Base-by-base conservation (phyloP, 2,113 vertebrate genomes). In the Xiphophorus couchianus region DNA sequence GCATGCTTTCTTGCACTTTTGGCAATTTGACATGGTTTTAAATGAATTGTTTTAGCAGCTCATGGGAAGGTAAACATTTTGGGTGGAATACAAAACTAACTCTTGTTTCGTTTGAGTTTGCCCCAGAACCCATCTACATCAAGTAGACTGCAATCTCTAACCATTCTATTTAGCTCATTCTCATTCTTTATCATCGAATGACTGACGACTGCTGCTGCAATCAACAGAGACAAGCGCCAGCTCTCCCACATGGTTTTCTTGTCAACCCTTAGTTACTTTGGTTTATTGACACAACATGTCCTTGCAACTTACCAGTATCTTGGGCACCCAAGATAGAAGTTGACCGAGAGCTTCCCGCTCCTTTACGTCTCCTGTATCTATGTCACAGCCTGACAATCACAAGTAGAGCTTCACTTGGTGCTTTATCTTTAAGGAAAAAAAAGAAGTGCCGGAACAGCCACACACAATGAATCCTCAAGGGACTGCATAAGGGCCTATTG, bases 301-400 rank as follows among this genome's bases (percentile, higher is more conserved):
- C 54, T 63, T 61, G 66, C 66, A 48, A 66, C 3, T 33, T 15
- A 29, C 13, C 81, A 70, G 72, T 93, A 91, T 92, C 90, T 91
- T 69, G 79, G 71, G 76, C 69, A 74, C 85, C 78, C 31, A 83
- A 91, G 91, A 93, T 93, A 93, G 85, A 76, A 64, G 78, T 84
- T 64, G 81, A 74, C 80, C 84, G 84, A 85, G 86, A 87, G 83
- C 76, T 69, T 88, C 86, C 88, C 71, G 79, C 77, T 88, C 74
- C 75, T 79, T 77, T 78, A 74, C 69, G 85, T 84, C 76, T 90
- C 86, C 64, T 64, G 54, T 76, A 67, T 89, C 88, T 85, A 79
- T 73, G 69, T 88, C 86, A 81, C 35, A 28, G 76, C 27, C 87
- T 89, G 93, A 91, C 93, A 90, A 82, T 84, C 70, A 35, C 31